These are phyloP conservation scores for Rousettus madagascariensis DNA, from an alignment of 2,797 vertebrate genomes.

Conservation along the genomic window DNA sequence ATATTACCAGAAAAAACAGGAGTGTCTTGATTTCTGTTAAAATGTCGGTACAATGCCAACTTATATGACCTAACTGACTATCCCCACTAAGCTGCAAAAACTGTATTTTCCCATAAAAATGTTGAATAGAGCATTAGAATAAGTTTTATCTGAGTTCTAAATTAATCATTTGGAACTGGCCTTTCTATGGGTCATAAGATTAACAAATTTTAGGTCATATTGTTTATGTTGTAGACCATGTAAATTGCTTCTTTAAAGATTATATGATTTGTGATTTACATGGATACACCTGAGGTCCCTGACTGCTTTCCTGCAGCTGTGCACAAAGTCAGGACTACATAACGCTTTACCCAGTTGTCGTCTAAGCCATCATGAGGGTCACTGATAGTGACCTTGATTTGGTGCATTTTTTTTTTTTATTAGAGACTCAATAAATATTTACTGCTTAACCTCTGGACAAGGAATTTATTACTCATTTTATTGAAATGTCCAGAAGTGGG, in stretches of 20 bases:
- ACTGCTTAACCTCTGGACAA: neutral
- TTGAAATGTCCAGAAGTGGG: neutral
- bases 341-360: neutral
- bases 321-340: too few species aligned
- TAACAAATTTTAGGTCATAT: neutral
- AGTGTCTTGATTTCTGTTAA: conserved; percentile 38
- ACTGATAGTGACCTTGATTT: neutral
- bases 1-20: neutral
- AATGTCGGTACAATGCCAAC: conserved; percentile 21
- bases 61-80: neutral
- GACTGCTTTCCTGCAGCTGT: neutral
- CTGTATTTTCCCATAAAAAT: conserved; percentile 8
- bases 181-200: neutral
- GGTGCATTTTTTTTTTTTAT: neutral
- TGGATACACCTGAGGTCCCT: neutral
- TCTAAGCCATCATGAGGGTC: neutral
- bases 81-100: neutral
- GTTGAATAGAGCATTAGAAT: conserved; percentile 42
- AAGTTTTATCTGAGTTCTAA: conserved; percentile 20
- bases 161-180: neutral
- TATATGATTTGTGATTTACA: neutral
- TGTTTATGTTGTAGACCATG: neutral
- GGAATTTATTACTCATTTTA: neutral
- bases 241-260: neutral
- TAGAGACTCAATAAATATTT: neutral